phyloP scores from a whole-genome alignment of 2,113 vertebrate species.

The Pungitius pungitius region DNA sequence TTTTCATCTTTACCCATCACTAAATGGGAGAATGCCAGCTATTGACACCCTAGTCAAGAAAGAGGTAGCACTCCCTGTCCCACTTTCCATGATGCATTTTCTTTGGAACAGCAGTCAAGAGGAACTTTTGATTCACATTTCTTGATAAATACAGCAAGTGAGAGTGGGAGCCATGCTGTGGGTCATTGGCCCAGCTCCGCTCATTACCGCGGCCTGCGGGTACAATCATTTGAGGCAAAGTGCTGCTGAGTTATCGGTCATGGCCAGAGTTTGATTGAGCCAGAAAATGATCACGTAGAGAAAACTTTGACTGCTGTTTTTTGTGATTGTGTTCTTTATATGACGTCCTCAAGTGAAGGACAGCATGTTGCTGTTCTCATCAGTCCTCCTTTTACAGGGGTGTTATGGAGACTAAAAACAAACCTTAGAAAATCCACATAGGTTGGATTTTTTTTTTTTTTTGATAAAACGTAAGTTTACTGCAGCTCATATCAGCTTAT shows the following conservation, averaged over 20 bases:
- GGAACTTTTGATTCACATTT: conserved; percentile 48
- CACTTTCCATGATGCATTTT: conserved; percentile 45
- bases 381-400: not conserved
- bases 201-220: conserved; percentile 41
- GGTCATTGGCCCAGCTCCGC: conserved; percentile 44
- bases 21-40: not conserved
- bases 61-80: conserved; percentile 27
- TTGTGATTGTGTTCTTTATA: conserved; percentile 1
- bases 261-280: conserved; percentile 30
- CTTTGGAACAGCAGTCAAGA: conserved; percentile 43
- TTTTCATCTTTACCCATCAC: no score
- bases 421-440: not conserved
- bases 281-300: conserved; percentile 43
- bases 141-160: conserved; percentile 47
- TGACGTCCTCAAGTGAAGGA: not conserved
- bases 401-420: not conserved
- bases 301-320: conserved; percentile 8
- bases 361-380: not conserved
- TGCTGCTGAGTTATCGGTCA: conserved; percentile 40
- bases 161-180: conserved; percentile 22
- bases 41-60: conserved; percentile 26
- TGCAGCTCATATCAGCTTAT: not conserved
- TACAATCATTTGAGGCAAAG: conserved; percentile 33
- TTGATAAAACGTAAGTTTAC: not conserved
- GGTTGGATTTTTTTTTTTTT: not conserved